Conservation (phyloP, 2,888 invertebrate species). For the Eupithecia inturbata region DNA sequence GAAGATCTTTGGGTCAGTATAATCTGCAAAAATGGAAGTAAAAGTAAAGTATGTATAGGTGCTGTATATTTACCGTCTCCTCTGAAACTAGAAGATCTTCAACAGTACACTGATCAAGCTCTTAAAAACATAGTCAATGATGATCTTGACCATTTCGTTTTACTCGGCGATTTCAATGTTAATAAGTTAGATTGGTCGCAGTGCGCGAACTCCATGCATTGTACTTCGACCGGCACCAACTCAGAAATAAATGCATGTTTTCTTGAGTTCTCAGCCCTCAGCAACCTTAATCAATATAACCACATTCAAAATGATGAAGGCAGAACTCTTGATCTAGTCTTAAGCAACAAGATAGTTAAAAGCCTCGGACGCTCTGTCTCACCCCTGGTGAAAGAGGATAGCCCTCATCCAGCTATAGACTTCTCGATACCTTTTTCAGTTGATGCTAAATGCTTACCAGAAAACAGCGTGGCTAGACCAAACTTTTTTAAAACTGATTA, state of each 20-base stretch:
- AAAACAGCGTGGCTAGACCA: neutral
- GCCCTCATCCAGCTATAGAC: neutral
- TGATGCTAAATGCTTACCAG: neutral
- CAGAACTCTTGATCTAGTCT: neutral
- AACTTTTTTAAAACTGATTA: slow-evolving; percentile 2
- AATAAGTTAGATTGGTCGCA: too few species aligned
- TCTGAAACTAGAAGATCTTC: too few species aligned
- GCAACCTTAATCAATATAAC: neutral
- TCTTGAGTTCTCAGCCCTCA: neutral
- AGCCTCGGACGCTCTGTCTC: neutral
- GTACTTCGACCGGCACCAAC: too few species aligned
- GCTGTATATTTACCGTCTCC: too few species aligned
- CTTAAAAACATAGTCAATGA: too few species aligned
- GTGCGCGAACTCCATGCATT: too few species aligned
- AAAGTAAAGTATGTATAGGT: too few species aligned
- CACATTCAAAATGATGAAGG: neutral
- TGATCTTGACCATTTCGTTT: too few species aligned
- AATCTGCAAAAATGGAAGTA: too few species aligned
- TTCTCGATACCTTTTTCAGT: neutral
- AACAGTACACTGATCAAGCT: too few species aligned
- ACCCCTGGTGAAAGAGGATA: neutral
- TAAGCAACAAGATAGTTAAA: neutral
- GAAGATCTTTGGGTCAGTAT: too few species aligned
- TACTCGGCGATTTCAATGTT: too few species aligned
- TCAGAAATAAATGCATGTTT: neutral